Evolutionary conservation across 2,113 vertebrate species (phyloP).

Genomic region (Hipposideros armiger): DNA sequence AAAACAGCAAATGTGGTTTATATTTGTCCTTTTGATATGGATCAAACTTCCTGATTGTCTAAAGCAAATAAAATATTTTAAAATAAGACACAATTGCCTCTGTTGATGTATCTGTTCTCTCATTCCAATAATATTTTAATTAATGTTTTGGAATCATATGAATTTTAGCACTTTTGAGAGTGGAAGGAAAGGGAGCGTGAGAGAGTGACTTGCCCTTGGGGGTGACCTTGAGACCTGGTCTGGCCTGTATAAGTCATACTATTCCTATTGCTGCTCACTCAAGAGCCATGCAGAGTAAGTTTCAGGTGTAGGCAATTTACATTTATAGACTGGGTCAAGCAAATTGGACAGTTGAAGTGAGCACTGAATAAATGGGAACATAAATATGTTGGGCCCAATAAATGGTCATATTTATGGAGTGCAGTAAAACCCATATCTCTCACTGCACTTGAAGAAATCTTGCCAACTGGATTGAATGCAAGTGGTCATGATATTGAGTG

Average conservation of each 20-base stretch:
- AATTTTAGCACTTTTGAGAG: background rate
- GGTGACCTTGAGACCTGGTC: background rate
- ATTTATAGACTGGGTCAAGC: slow-evolving; percentile 75
- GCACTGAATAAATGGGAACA: slow-evolving; percentile 60
- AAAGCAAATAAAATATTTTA: slow-evolving; percentile 21
- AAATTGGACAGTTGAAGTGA: slow-evolving; percentile 77
- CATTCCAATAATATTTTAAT: background rate
- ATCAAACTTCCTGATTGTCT: background rate
- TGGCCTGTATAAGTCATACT: background rate
- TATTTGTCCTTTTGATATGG: background rate
- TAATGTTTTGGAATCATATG: background rate
- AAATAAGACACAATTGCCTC: background rate
- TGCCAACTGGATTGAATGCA: slow-evolving; percentile 21
- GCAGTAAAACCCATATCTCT: slow-evolving; percentile 68
- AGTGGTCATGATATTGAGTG: background rate
- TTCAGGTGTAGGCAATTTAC: slow-evolving; percentile 70
- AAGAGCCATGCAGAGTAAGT: slow-evolving; percentile 1
- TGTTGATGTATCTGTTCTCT: background rate
- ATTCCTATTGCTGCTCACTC: background rate
- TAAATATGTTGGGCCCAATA: slow-evolving; percentile 77
- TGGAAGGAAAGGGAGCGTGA: background rate
- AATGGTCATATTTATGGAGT: slow-evolving; percentile 75
- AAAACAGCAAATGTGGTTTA: background rate
- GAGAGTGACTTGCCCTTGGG: background rate
- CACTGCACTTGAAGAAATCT: slow-evolving; percentile 13